Base-by-base conservation (phyloP, 2,113 vertebrate genomes). In the Alligator sinensis region DNA sequence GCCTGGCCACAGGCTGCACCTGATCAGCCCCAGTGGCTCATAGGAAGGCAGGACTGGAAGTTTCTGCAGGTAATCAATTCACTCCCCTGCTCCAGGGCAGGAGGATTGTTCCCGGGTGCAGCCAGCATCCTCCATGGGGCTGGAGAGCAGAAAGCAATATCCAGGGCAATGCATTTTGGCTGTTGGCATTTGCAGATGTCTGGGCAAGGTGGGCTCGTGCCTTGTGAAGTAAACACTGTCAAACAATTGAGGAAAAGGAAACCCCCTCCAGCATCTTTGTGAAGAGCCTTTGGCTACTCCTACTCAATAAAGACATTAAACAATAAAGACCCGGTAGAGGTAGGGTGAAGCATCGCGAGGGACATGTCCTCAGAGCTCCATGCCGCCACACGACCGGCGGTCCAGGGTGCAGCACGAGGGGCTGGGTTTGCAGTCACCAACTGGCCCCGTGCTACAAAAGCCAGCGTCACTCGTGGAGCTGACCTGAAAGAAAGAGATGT, bases 321-420 rank as follows among this genome's bases (percentile, higher is more conserved):
- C 30, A 16, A n/a, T 5, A 7, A 10, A 38, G 5, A 2, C 25
- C 15, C 22, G 5, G 21, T 5, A 3, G 13, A 8, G 24, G 21
- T 38, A 14, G 77, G 10, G 25, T 14, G 47, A 24, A 76, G 25
- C 11, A 18, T 9, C 25, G 6, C 7, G 13, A 6, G 47, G 77
- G 30, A 17, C n/a, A 25, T 14, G 5, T 17, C 6, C 6, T 79
- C 30, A 38, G 13, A 25, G 5, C 59, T 25, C 30, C n/a, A 14
- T 25, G 21, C 5, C 25, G 11, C 13, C 17, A 30, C 30, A 21
- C 8, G 28, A 34, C 4, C 17, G 11, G 68, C 30, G 6, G 18
- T 9, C 21, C 17, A 70, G 17, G 66, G 9, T 61, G 58, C 9
- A 25, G 17, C 34, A 11, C n/a, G 21, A 15, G 21, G 6, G 11